phyloP scores from a whole-genome alignment of 2,888 invertebrate species.

The Psylliodes chrysocephalus region DNA sequence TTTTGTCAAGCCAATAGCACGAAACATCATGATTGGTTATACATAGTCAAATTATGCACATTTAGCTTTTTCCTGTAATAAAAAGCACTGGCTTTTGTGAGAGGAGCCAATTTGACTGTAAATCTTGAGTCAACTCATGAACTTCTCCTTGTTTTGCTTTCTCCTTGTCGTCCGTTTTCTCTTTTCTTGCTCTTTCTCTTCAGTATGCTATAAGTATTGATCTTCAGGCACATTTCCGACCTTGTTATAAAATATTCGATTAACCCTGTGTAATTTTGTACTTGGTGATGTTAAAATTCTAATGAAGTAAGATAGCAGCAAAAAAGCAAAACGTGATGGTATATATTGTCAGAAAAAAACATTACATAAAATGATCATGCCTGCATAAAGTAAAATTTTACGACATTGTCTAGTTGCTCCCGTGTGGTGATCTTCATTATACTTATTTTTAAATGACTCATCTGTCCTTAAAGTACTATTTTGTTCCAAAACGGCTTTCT shows the following conservation, averaged over 20 bases:
- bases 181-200: no score
- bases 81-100: no score
- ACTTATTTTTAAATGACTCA: conserved; percentile 40
- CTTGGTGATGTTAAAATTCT: conserved; percentile 32
- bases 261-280: conserved; percentile 29
- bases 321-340: conserved; percentile 43
- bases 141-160: no score
- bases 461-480: conserved; percentile 44
- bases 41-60: no score
- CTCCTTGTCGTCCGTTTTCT: no score
- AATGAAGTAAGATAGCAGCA: conserved; percentile 40
- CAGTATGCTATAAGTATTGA: no score
- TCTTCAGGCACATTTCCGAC: no score
- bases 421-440: conserved; percentile 46
- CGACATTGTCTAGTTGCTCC: conserved; percentile 42
- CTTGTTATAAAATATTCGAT: conserved; percentile 43
- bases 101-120: no score
- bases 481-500: conserved; percentile 38
- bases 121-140: no score
- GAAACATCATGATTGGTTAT: no score
- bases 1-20: no score
- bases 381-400: conserved; percentile 45
- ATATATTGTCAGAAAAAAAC: conserved; percentile 30
- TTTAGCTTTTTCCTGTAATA: no score
- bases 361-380: conserved; percentile 43